Evolutionary conservation across 2,113 vertebrate genomes (phyloP), one percentile per base, ranked within the genome.

Genomic region (Terrapene triunguis): DNA sequence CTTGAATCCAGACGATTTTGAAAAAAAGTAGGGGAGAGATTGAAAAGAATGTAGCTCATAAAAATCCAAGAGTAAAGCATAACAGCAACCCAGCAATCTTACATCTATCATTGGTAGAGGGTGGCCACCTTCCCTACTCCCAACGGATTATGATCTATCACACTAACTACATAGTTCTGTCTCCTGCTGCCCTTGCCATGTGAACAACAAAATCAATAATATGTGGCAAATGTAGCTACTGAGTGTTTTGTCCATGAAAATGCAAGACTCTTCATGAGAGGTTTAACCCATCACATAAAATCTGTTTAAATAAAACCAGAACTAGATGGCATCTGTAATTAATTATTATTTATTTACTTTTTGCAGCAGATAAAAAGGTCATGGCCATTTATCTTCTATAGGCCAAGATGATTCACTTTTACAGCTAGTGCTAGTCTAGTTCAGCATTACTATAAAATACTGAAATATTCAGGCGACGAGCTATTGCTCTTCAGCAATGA

Each of bases 11-110:
- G 50, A 42, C 85, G 81, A 91, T 97, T 97, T 96, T 96, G 55
- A 96, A 47, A 55, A 92, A 96, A 84, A 95, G 5, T 32, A 95
- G 76, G 89, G 69, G 93, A 94, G 62, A 98, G 96, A 95, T 95
- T 96, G 91, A 93, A 93, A 97, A 82, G 92, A 88, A 94, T 92
- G 91, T 76, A 87, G 10, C 92, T 98, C 93, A 97, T 98, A 96
- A 98, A 97, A 97, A 97, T 95, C 95, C 87, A 91, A 35, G 3
- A 96, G 94, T 93, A 97, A 98, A 97, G 96, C 84, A 91, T 42
- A 89, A 96, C 92, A 96, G 80, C 81, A 94, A 69, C 38, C 62
- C 62, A 84, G 10, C 85, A 94, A 72, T 95, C 93, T 94, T 92
- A 95, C 95, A 96, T 89, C 85, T 89, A 94, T 80, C 62, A 93